A percentile compares a stretch with the other conserved stretches of the same genome.
Conservation (phyloP, 1,140 invertebrate species). For the Gryon sp. region DNA sequence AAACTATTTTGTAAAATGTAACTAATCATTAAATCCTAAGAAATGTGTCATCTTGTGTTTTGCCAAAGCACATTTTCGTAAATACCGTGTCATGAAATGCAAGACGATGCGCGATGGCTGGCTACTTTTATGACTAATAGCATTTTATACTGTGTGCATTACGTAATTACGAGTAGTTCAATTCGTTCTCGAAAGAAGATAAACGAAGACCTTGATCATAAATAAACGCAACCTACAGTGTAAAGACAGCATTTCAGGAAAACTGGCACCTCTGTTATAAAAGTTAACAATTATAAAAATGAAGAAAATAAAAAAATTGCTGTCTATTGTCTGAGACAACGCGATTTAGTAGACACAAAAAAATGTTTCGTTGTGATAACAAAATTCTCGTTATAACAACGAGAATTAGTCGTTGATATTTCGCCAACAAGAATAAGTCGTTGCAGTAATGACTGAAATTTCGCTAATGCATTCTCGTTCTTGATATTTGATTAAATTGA, state of each 20-base stretch:
- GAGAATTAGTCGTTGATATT: no score
- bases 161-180: conserved; percentile 46
- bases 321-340: no score
- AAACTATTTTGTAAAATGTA: no score
- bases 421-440: no score
- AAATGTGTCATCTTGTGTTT: conserved; percentile 42
- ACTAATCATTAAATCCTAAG: conserved; percentile 1
- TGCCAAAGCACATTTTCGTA: conserved; percentile 20
- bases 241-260: not conserved
- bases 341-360: no score
- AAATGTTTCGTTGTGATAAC: no score
- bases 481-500: no score
- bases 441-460: no score
- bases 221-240: conserved; percentile 46
- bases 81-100: conserved; percentile 13
- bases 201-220: conserved; percentile 58
- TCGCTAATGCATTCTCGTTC: no score
- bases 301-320: no score
- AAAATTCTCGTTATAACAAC: no score
- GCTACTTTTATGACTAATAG: conserved; percentile 57
- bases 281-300: no score
- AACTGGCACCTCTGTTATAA: not conserved
- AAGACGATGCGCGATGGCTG: conserved; percentile 20
- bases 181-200: conserved; percentile 48
- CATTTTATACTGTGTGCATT: conserved; percentile 27